Conservation (phyloP, 2,888 invertebrate genomes). For the Drosophila prostipennis region DNA sequence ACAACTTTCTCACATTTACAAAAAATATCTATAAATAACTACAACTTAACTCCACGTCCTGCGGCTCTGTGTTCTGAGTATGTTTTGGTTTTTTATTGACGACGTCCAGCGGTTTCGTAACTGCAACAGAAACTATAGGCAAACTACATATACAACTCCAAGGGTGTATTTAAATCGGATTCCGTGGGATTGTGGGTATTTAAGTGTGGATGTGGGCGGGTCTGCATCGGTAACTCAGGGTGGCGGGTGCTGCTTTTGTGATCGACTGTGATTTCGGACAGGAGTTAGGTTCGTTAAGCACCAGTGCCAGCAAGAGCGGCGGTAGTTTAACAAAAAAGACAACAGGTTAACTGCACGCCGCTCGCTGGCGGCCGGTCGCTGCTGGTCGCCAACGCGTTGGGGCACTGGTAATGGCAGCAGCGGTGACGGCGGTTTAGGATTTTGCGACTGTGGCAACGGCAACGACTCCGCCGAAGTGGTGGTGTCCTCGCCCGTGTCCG, state of each 20-base stretch:
- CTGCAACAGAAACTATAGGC: constrained; percentile 10
- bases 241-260: constrained; percentile 12
- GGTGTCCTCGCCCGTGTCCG: constrained; percentile 17
- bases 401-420: constrained; percentile 9
- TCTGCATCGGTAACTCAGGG: constrained; percentile 1
- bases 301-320: constrained; percentile 32
- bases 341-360: constrained; percentile 56
- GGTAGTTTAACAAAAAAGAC: constrained; percentile 59
- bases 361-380: constrained; percentile 17
- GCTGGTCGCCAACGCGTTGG: constrained; percentile 11
- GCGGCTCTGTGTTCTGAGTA: constrained; percentile 9
- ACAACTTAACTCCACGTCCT: constrained; percentile 17
- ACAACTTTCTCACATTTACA: constrained; percentile 61
- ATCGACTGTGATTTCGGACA: constrained; percentile 33
- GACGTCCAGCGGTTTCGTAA: constrained; percentile 21
- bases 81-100: constrained; percentile 4
- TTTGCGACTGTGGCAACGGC: constrained; percentile 17
- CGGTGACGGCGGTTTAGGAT: constrained; percentile 8
- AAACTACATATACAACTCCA: constrained; percentile 9
- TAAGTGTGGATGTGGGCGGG: background rate
- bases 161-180: constrained; percentile 3
- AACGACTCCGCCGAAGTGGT: constrained; percentile 31
- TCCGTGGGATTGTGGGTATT: background rate
- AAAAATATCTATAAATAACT: constrained; percentile 55
- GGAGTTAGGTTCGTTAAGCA: constrained; percentile 39